phyloP scores from a whole-genome alignment of 2,797 vertebrate species.

The Tadarida brasiliensis region DNA sequence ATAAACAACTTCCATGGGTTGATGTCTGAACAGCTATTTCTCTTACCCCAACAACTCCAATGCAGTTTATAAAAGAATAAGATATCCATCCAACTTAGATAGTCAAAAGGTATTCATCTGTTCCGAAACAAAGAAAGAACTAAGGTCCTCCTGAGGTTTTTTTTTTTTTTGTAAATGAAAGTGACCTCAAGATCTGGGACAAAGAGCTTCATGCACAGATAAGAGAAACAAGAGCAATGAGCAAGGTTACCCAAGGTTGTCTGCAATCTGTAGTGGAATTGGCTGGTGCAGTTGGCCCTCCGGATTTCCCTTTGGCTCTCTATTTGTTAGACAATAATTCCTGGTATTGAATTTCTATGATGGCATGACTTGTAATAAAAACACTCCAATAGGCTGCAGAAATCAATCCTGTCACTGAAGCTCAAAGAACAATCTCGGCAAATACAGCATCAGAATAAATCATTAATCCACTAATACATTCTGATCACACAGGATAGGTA shows the following conservation, averaged over 20 bases:
- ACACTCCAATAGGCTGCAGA: conserved; percentile 24
- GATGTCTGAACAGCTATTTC: conserved; percentile 24
- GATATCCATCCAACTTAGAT: not conserved
- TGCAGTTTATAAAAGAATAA: not conserved
- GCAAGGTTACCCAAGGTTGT: conserved; percentile 16
- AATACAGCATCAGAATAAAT: conserved; percentile 9
- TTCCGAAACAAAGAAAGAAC: not conserved
- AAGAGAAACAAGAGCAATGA: not conserved
- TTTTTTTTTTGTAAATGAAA: conserved; percentile 3
- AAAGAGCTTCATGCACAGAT: not conserved
- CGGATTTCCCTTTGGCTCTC: not conserved
- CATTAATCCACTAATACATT: not conserved
- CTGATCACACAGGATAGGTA: not conserved
- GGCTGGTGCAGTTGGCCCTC: not conserved
- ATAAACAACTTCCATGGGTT: not conserved
- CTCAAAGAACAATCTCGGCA: not conserved
- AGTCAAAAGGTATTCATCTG: not conserved
- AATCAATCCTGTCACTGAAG: not conserved
- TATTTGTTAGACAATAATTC: conserved; percentile 57
- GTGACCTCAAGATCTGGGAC: not conserved
- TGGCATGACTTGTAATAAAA: conserved; percentile 46
- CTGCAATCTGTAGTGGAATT: not conserved
- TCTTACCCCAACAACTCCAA: not conserved
- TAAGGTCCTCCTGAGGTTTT: not conserved
- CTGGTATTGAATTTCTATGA: conserved; percentile 68